Base-by-base conservation (phyloP, 2,888 invertebrate species). In the Subacronicta megacephala region DNA sequence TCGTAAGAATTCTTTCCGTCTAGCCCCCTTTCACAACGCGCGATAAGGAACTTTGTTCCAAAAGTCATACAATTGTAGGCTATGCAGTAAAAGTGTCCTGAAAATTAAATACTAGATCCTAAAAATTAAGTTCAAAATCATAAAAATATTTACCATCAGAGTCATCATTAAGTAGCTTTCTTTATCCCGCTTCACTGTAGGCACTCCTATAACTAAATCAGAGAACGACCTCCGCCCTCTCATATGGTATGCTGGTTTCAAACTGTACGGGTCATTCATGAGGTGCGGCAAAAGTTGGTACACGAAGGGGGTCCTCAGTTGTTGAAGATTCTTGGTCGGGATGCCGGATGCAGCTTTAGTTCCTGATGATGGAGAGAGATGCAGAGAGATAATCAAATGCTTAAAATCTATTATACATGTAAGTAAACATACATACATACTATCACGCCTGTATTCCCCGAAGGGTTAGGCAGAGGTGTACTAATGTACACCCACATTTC, bases 261-360 rank as follows among this genome's bases (percentile, higher is more conserved):
- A 90, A 77, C 97, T 97, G 64, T 95, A 94, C 0, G 97, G 96
- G 83, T 97, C 96, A 65, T 96, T 96, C 69, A 98, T 95, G 40
- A 99, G 95, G 88, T 99, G 98, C 1, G 98, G 98, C 75, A 99
- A 94, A 83, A 98, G 97, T 83, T 97, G 97, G 86, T 96, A 97
- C 58, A 97, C 96, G 62, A 97, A 97, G 1, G 98, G 98, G 56
- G 97, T 90, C 58, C 97, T 95, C 38, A 98, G 90, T 43, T 87
- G 83, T 7, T 88, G 88, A 7, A 90, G 72, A 43, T 89, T 87
- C 37, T 88, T 89, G 3, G 90, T 88, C 7, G 84, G 77, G 13
- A 93, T 77, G 16, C 92, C 95, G 12, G 87, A 71, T 0, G 92
- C 87, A 0, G 85, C 77, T 45, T 50, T 79, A 2, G 82, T 75